Base-by-base conservation (phyloP, 2,888 invertebrate species). In the Drosophila kambysellisi region DNA sequence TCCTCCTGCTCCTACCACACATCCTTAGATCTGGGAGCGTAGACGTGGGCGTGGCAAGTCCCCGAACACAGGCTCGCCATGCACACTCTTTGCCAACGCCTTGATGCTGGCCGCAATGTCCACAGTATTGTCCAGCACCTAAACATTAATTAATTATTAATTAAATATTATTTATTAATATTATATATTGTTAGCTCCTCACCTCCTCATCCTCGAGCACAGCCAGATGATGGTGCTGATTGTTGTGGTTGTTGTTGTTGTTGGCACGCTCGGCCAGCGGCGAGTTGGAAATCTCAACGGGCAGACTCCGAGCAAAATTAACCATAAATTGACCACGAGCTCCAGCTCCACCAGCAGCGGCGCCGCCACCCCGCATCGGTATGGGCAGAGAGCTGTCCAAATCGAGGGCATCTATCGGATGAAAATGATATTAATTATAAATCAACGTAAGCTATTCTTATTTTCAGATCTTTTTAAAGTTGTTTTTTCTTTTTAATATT, bases 101-200 rank as follows among this genome's bases (percentile, higher is more conserved):
- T 97, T 97, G 92, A 98, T 98, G 92, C 97, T 97, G 51, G 97
- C 98, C 77, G 97, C 97, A 92, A 98, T 98, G 92, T 97, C 97
- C 74, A 95, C 95, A 37, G 96, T 95, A 88, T 95, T 95, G 90
- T 95, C 95, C 92, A 92, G 74, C 41, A 90, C 94, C 94, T 78
- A 92, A 33, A 7, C 11, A 12, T 4, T 5, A 30, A 35, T 56
- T 33, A 48, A 32, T 43, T 8, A 4, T 46, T 46, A 15, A 46
- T 46, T 15, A 4, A 29, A 2, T 15, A 46, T 29, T 9, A 3
- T 35, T 1, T 4, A 11, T 6, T 6, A 9, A 39, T 1, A 9
- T 7, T 0, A 29, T 7, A 17, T 37, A 8, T 8, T 35, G 3
- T 37, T 8, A 9, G 81, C 87, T 88, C 69, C 87, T 88, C 69